Evolutionary conservation across 2,113 vertebrate genomes (phyloP), one percentile per base, ranked within the genome.

Genomic region (Festucalex cinctus): DNA sequence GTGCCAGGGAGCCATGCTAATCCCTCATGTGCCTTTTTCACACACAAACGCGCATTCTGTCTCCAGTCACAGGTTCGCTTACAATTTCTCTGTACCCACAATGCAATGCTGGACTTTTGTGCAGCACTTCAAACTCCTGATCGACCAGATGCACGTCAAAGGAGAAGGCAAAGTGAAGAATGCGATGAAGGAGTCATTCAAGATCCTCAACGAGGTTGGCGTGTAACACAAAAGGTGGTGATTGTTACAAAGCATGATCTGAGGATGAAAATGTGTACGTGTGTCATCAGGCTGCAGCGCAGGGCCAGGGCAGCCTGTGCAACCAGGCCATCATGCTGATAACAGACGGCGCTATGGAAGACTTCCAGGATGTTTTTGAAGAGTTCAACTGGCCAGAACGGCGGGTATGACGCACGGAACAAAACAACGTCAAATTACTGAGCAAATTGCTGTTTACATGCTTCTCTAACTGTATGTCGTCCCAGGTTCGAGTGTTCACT

Each of bases 291-390:
- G 89, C 89, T 68, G 75, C 83, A 48, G 79, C 86, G 0, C 86
- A 89, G 16, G 90, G 92, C 43, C 93, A 92, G 83, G 97, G 97
- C 63, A 95, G 95, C 63, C 84, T 97, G 79, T 98, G 97, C 85
- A 98, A 96, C 87, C 97, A 98, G 81, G 96, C 94, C 53, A 95
- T 98, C 90, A 98, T 98, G 97, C 89, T 98, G 83, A 95, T 98
- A 86, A 95, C 95, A 0, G 97, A 98, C 0, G 96, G 97, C 17
- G 97, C 96, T 0, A 94, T 98, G 92, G 96, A 97, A 77, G 94
- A 95, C 70, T 97, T 95, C 0, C 89, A 97, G 82, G 88, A 93
- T 0, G 94, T 98, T 69, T 95, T 98, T 80, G 90, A 97, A 74
- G 91, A 96, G 57, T 98, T 95, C 84, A 98, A 98, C 82, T 95